Evolutionary conservation across 2,888 invertebrate species (phyloP).

Genomic region (Cheilosia vernalis): DNA sequence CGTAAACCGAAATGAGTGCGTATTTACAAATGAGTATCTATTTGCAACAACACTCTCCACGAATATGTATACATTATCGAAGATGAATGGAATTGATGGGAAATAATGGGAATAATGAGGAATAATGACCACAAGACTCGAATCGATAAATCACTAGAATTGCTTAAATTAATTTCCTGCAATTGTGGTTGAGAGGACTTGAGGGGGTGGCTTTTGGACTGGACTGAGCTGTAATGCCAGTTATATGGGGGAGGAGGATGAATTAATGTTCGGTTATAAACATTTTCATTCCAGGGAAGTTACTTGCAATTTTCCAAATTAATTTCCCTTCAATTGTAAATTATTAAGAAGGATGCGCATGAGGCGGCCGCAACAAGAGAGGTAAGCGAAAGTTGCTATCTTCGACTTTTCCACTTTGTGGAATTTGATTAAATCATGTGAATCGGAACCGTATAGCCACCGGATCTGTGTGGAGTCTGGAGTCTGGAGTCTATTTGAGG

Average conservation of each 20-base stretch:
- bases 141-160: conserved; percentile 72
- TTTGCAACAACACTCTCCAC: neutral
- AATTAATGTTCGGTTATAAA: conserved; percentile 65
- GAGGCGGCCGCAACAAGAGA: neutral
- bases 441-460: neutral
- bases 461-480: conserved; percentile 23
- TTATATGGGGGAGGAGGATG: conserved; percentile 6
- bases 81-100: conserved; percentile 70
- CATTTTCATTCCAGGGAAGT: conserved; percentile 56
- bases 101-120: conserved; percentile 70
- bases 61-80: conserved; percentile 28
- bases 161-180: conserved; percentile 71
- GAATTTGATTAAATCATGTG: conserved; percentile 63
- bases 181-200: conserved; percentile 47
- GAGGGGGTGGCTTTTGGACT: conserved; percentile 2
- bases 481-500: conserved; percentile 29
- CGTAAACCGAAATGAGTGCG: conserved; percentile 14
- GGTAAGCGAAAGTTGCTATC: conserved; percentile 18
- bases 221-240: neutral
- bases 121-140: conserved; percentile 71
- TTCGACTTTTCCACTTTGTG: conserved; percentile 36
- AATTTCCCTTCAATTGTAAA: conserved; percentile 67
- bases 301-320: conserved; percentile 67
- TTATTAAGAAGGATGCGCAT: conserved; percentile 40
- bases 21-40: conserved; percentile 36